These are phyloP conservation scores for Discoglossus pictus DNA, from an alignment of 2,797 vertebrate species.

Conservation along the genomic window DNA sequence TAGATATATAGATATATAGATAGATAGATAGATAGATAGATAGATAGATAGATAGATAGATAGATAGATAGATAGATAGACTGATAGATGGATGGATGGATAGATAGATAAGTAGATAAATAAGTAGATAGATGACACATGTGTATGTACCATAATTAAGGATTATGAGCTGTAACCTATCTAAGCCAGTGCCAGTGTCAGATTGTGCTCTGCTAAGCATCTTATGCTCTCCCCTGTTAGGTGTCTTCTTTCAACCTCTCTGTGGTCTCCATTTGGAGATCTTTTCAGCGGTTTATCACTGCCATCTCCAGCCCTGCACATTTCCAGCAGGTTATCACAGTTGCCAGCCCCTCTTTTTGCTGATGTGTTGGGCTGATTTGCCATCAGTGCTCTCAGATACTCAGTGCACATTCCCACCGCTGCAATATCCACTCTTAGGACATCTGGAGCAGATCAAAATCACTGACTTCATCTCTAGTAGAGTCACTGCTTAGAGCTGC, in stretches of 20 bases:
- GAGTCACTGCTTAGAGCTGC: constrained; percentile 82
- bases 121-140: constrained; percentile 1
- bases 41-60: constrained; percentile 14
- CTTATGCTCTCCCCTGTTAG: constrained; percentile 58
- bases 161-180: constrained; percentile 20
- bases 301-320: constrained; percentile 78
- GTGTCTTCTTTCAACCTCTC: constrained; percentile 66
- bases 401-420: constrained; percentile 83
- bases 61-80: constrained; percentile 17
- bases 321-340: constrained; percentile 87
- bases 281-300: constrained; percentile 68
- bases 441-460: constrained; percentile 92
- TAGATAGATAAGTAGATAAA: constrained; percentile 5
- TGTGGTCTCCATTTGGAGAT: constrained; percentile 70
- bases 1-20: constrained; percentile 1
- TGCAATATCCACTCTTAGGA: constrained; percentile 83
- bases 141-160: constrained; percentile 41
- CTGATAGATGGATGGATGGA: neutral
- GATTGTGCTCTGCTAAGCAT: constrained; percentile 57
- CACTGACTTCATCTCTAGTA: constrained; percentile 82
- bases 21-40: constrained; percentile 2
- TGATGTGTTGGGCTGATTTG: constrained; percentile 88
- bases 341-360: constrained; percentile 83
- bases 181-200: constrained; percentile 51
- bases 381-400: constrained; percentile 89